Conservation (phyloP, 2,113 vertebrate genomes). For the Zosterops borbonicus region DNA sequence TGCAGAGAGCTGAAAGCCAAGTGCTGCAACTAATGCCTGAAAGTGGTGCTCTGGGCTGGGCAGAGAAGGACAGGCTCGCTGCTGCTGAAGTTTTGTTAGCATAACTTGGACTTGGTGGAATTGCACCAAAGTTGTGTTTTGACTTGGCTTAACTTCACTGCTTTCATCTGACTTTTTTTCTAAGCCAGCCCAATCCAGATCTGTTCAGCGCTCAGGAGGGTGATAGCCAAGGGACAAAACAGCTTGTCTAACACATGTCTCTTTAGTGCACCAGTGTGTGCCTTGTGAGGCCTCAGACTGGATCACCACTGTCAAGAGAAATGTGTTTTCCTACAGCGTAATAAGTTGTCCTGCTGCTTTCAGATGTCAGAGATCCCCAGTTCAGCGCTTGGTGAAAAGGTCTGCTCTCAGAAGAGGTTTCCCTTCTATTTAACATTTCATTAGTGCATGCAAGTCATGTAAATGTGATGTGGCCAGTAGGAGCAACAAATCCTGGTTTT, state of each 20-base stretch:
- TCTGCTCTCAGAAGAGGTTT: conserved; percentile 39
- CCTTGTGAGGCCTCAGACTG: conserved; percentile 57
- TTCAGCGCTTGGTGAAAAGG: conserved; percentile 52
- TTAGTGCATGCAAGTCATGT: background rate
- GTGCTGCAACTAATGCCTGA: conserved; percentile 29
- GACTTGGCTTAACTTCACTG: conserved; percentile 64
- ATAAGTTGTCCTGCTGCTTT: conserved; percentile 61
- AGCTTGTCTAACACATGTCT: conserved; percentile 74
- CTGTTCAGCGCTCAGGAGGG: conserved; percentile 65
- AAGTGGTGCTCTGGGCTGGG: conserved; percentile 58
- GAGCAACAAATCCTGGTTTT: background rate
- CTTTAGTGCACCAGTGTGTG: conserved; percentile 67
- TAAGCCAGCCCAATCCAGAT: conserved; percentile 74
- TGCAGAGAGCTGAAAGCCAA: conserved; percentile 36
- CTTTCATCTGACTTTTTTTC: conserved; percentile 73
- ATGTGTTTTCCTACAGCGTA: conserved; percentile 54
- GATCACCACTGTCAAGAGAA: conserved; percentile 71
- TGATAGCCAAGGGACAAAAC: conserved; percentile 65
- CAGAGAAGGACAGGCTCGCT: background rate
- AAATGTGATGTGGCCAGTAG: conserved; percentile 1
- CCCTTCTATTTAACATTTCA: conserved; percentile 44
- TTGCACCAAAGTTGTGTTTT: conserved; percentile 54
- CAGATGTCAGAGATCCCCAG: conserved; percentile 60
- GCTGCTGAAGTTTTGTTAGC: conserved; percentile 44
- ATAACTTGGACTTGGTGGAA: conserved; percentile 26